A percentile compares a stretch with the other conserved stretches of the same genome.
Evolutionary conservation across 2,888 invertebrate genomes (phyloP).

Genomic region (Spisula solida): DNA sequence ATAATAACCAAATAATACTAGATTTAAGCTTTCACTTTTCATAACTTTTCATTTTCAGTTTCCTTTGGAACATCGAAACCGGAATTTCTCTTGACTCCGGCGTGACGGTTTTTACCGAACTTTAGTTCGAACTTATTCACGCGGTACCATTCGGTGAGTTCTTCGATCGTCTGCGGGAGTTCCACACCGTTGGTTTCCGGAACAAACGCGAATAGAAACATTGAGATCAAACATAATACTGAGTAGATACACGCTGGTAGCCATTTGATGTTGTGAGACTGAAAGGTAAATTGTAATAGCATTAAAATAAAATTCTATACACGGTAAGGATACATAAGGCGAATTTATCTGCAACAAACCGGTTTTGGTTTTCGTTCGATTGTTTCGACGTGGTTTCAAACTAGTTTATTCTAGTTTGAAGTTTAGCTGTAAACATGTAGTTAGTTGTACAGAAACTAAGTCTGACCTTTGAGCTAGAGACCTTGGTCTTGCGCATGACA

Average conservation of each 20-base stretch:
- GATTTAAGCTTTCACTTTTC: not conserved
- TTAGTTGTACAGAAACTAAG: too few species aligned
- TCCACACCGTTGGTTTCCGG: conserved; percentile 73
- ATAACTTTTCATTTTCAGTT: not conserved
- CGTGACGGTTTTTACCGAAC: conserved; percentile 36
- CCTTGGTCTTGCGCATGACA: too few species aligned
- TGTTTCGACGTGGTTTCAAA: too few species aligned
- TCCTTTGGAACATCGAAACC: not conserved
- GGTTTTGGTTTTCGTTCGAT: too few species aligned
- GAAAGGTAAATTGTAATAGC: conserved; percentile 47
- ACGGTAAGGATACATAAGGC: too few species aligned
- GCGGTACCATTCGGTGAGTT: conserved; percentile 68
- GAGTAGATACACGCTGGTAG: conserved; percentile 69
- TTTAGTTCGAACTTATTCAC: conserved; percentile 61
- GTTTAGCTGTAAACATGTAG: too few species aligned
- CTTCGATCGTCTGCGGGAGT: conserved; percentile 69
- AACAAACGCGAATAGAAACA: conserved; percentile 58
- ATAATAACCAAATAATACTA: too few species aligned
- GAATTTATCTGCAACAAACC: too few species aligned
- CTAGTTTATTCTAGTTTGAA: too few species aligned
- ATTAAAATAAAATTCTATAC: too few species aligned
- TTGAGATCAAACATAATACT: conserved; percentile 49
- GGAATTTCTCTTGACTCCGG: not conserved
- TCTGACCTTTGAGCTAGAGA: too few species aligned
- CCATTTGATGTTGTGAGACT: conserved; percentile 65